phyloP scores from a whole-genome alignment of 1,140 invertebrate species.

The Drosophila sechellia region DNA sequence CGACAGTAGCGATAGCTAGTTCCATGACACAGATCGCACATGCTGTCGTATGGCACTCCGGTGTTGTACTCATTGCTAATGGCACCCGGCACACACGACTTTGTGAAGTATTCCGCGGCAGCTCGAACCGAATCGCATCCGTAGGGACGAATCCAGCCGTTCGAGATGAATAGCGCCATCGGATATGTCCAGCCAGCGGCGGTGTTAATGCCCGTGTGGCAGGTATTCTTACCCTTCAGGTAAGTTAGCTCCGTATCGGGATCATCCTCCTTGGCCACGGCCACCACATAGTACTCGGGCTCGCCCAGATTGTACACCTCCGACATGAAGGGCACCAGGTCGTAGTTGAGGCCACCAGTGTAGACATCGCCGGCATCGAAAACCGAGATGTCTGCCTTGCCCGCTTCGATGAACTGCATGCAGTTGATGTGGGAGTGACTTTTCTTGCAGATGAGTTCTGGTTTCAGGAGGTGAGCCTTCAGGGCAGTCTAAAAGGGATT shows the following conservation, averaged over 20 bases:
- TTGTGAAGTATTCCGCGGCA: constrained; percentile 96
- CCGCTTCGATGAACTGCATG: constrained; percentile 92
- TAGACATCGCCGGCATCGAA: constrained; percentile 98
- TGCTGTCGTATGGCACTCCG: constrained; percentile 92
- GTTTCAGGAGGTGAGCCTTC: constrained; percentile 94
- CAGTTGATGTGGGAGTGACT: constrained; percentile 94
- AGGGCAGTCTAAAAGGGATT: constrained; percentile 89
- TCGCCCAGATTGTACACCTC: constrained; percentile 95
- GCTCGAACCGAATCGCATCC: constrained; percentile 95
- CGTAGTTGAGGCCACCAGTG: constrained; percentile 92
- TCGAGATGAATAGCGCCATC: constrained; percentile 95
- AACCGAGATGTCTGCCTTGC: constrained; percentile 94
- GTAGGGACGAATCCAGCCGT: constrained; percentile 96
- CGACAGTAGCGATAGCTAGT: constrained; percentile 92
- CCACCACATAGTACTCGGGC: constrained; percentile 96
- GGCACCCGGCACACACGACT: constrained; percentile 95
- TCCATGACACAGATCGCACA: constrained; percentile 97
- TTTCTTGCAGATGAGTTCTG: constrained; percentile 94
- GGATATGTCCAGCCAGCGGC: constrained; percentile 98
- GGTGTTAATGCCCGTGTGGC: constrained; percentile 95
- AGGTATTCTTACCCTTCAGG: constrained; percentile 94
- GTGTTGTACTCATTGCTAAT: constrained; percentile 93
- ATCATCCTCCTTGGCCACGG: constrained; percentile 95
- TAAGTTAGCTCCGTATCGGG: constrained; percentile 94
- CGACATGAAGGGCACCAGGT: constrained; percentile 94